Percentiles rank a stretch among this genome's conserved stretches.
These are phyloP conservation scores for Beroe forskalii DNA, from an alignment of 37 sponge, comb jelly and placozoan genomes.

Conservation along the genomic window DNA sequence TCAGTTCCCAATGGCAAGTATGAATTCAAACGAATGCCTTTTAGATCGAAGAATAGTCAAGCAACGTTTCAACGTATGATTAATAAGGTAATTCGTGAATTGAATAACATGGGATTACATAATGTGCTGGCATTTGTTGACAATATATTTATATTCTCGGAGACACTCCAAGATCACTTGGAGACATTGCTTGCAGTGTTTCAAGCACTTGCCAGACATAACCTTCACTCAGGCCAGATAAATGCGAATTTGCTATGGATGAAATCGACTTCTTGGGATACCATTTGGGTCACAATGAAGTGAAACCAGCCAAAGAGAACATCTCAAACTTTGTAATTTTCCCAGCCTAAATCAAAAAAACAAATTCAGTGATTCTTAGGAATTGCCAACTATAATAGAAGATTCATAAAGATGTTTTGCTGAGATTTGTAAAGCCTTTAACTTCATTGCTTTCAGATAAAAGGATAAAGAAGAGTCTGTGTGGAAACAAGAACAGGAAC, in stretches of 20 bases:
- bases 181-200: conserved; percentile 53
- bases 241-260: conserved; percentile 30
- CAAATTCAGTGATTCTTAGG: conserved; percentile 44
- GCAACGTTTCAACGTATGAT: conserved; percentile 69
- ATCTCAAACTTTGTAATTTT: background rate
- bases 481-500: background rate
- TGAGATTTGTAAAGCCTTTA: background rate
- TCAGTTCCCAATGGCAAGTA: conserved; percentile 61
- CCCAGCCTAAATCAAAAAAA: background rate
- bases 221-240: conserved; percentile 65
- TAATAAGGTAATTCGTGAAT: conserved; percentile 35
- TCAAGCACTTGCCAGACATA: conserved; percentile 8
- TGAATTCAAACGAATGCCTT: conserved; percentile 67
- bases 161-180: conserved; percentile 60
- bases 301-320: background rate
- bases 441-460: background rate
- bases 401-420: conserved; percentile 6
- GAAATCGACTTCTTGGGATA: conserved; percentile 21
- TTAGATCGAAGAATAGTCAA: conserved; percentile 52
- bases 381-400: background rate
- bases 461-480: background rate
- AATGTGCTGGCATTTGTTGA: conserved; percentile 64
- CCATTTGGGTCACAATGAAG: background rate
- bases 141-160: conserved; percentile 49
- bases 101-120: conserved; percentile 6